Percentiles rank a stretch among this genome's conserved stretches.
Conservation (phyloP, 2,888 invertebrate species). For the Epirrhoe alternata region DNA sequence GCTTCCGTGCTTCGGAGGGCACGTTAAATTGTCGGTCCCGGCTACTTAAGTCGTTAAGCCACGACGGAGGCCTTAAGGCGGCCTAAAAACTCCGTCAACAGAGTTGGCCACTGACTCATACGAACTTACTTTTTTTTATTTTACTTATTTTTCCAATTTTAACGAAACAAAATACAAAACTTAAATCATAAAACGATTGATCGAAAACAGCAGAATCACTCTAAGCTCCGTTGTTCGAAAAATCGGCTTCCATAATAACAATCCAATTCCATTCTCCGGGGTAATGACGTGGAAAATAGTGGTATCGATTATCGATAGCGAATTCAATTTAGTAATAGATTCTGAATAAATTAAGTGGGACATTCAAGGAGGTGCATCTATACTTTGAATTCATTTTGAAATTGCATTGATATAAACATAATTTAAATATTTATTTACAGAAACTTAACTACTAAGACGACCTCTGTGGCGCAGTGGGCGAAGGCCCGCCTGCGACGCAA, state of each 20-base stretch:
- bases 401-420: no score
- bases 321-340: slow-evolving; percentile 22
- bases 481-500: no score
- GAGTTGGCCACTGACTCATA: no score
- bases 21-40: no score
- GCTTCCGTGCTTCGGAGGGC: no score
- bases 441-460: no score
- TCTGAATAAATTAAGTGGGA: slow-evolving; percentile 30
- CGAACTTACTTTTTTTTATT: no score
- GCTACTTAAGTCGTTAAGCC: no score
- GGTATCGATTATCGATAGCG: slow-evolving; percentile 41
- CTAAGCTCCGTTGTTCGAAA: slow-evolving; percentile 24
- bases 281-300: slow-evolving; percentile 46
- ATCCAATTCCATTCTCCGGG: slow-evolving; percentile 40
- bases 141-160: not conserved
- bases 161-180: not conserved
- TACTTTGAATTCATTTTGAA: not conserved
- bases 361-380: not conserved
- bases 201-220: slow-evolving; percentile 27
- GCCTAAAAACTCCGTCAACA: no score
- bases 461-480: no score
- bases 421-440: no score
- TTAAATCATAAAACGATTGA: slow-evolving; percentile 2
- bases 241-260: slow-evolving; percentile 43
- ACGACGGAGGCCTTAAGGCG: no score